Evolutionary conservation across 2,113 vertebrate genomes (phyloP).

Genomic region (Ariopsis seemanni): DNA sequence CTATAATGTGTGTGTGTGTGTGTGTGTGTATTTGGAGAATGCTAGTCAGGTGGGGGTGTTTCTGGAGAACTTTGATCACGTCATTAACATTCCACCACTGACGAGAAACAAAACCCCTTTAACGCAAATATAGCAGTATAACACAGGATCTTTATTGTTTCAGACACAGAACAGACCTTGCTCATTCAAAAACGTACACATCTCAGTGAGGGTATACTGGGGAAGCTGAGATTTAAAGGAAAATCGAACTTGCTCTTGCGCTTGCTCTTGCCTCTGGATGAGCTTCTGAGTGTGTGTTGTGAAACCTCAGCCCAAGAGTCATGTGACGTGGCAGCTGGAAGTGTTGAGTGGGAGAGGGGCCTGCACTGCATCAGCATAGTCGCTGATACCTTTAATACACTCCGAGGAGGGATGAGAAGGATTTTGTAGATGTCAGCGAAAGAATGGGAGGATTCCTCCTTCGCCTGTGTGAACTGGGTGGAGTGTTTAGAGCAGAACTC

Average conservation of each 20-base stretch:
- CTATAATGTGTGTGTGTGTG: neutral
- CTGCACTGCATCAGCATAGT: conserved; percentile 44
- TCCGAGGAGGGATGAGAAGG: conserved; percentile 23
- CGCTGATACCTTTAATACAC: conserved; percentile 48
- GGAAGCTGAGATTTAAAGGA: neutral
- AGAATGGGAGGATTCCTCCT: conserved; percentile 29
- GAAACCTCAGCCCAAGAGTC: conserved; percentile 38
- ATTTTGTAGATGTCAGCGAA: neutral
- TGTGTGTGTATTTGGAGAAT: conserved; percentile 13
- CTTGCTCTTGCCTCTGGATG: conserved; percentile 37
- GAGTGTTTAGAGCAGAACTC: conserved; percentile 10
- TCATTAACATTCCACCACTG: conserved; percentile 48
- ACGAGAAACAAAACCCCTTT: neutral
- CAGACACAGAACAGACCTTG: neutral
- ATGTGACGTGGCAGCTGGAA: conserved; percentile 52
- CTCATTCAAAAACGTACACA: conserved; percentile 19
- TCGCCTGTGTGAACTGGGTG: conserved; percentile 1
- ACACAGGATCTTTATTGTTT: neutral
- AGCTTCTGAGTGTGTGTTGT: conserved; percentile 28
- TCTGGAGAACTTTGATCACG: conserved; percentile 50
- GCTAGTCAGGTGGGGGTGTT: conserved; percentile 45
- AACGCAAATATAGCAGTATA: neutral
- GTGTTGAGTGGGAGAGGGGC: conserved; percentile 29
- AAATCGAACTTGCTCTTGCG: neutral
- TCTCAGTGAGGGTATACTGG: neutral